Conservation (phyloP, 2,888 invertebrate genomes). For the Ochropleura leucogaster region DNA sequence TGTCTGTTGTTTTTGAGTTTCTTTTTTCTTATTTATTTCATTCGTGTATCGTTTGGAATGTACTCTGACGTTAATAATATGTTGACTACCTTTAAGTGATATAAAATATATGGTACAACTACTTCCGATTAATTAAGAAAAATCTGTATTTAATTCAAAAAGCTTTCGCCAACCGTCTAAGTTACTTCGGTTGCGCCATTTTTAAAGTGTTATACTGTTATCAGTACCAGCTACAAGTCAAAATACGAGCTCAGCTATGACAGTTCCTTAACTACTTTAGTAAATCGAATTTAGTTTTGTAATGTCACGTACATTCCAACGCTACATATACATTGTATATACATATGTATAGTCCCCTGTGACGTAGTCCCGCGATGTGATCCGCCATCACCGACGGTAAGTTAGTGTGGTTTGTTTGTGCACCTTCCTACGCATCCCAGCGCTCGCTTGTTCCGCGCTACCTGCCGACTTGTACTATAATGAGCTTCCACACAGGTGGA, state of each 20-base stretch:
- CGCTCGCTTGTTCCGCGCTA: constrained; percentile 50
- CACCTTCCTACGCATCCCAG: constrained; percentile 63
- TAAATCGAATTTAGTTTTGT: background rate
- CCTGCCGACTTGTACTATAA: constrained; percentile 52
- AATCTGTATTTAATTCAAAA: background rate
- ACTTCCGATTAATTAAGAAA: background rate
- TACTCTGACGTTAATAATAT: constrained; percentile 15
- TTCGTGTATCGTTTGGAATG: constrained; percentile 49
- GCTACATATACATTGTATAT: constrained; percentile 55
- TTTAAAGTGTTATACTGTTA: background rate
- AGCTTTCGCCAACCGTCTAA: background rate
- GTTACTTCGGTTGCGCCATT: background rate
- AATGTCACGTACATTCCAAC: constrained; percentile 25
- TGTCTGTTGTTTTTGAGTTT: constrained; percentile 62
- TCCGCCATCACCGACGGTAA: constrained; percentile 77
- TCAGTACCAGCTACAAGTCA: background rate
- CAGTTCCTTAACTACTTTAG: background rate
- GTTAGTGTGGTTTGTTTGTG: constrained; percentile 81
- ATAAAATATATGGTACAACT: background rate
- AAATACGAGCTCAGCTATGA: background rate
- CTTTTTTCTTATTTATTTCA: constrained; percentile 54
- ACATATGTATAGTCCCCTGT: constrained; percentile 54
- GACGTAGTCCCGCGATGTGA: constrained; percentile 50
- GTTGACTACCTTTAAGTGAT: background rate
- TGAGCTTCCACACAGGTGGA: constrained; percentile 80